phyloP scores from a whole-genome alignment of 2,113 vertebrate genomes.

The Brachyhypopomus gauderio region DNA sequence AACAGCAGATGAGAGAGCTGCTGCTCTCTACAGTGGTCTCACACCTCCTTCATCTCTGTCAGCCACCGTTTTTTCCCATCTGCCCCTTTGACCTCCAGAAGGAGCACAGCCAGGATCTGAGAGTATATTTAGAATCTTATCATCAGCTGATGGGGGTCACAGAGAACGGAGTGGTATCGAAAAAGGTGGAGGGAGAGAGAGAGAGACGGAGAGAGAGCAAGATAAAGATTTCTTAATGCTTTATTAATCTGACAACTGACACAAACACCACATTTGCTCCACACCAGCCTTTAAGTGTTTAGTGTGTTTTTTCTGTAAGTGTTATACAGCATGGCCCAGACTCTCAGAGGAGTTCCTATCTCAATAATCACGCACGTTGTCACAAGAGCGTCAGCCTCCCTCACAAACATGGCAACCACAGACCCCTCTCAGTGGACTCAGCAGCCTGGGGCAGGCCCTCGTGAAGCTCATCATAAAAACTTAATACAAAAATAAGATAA shows the following conservation, averaged over 20 bases:
- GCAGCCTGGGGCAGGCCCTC: not conserved
- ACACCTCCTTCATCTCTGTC: constrained; percentile 26
- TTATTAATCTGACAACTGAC: not conserved
- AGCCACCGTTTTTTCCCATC: constrained; percentile 24
- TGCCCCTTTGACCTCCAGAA: constrained; percentile 35
- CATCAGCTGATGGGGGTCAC: constrained; percentile 21
- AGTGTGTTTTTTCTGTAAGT: too few species aligned
- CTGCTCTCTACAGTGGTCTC: constrained; percentile 31
- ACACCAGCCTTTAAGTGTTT: too few species aligned
- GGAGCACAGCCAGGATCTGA: constrained; percentile 18
- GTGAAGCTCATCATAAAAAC: not conserved
- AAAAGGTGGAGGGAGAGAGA: not conserved
- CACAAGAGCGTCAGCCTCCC: not conserved
- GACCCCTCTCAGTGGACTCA: constrained; percentile 8
- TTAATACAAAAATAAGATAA: too few species aligned
- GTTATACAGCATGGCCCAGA: too few species aligned
- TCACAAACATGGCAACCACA: not conserved
- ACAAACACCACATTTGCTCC: too few species aligned
- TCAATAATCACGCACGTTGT: too few species aligned
- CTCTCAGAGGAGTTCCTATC: not conserved
- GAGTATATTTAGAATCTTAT: constrained; percentile 51
- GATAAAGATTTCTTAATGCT: not conserved
- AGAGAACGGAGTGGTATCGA: not conserved
- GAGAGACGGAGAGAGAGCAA: not conserved
- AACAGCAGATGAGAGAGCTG: constrained; percentile 31